Evolutionary conservation across 2,888 invertebrate species (phyloP), one percentile per base, ranked within the genome.

Genomic region (Altica lythri): DNA sequence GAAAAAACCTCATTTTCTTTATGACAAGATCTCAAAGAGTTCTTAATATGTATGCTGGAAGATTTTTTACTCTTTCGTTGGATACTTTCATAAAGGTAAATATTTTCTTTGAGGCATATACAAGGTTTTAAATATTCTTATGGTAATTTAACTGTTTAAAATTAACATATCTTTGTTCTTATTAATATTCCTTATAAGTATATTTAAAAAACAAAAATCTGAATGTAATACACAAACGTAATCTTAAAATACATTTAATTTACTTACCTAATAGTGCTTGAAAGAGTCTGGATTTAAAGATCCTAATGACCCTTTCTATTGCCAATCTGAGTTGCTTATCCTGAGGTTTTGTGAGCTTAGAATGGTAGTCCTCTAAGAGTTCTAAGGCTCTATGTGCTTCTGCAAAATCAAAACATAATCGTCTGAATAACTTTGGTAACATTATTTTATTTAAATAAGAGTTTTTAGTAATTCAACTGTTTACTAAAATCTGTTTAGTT

Each of bases 371-470:
- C 82, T 98, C 98, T 74, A 99, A 85, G 73, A 97, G 84, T 83
- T 98, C 98, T 75, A 99, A 83, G 63, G 98, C 98, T 78, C 96
- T 89, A 78, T 98, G 98, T 78, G 98, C 97, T 83, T 96, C 96
- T 93, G 86, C 45, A 75, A 75, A 45, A 80, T 81, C 69, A 35
- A 17, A 16, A 4, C n/a, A n/a, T n/a, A n/a, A n/a, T n/a, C n/a
- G n/a, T n/a, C n/a, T n/a, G n/a, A n/a, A n/a, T n/a, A n/a, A n/a
- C n/a, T n/a, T n/a, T n/a, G n/a, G n/a, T n/a, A n/a, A n/a, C n/a
- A n/a, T n/a, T n/a, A n/a, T n/a, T n/a, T n/a, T n/a, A n/a, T n/a
- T n/a, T n/a, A n/a, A n/a, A n/a, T n/a, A n/a, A n/a, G n/a, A n/a
- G n/a, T n/a, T n/a, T n/a, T n/a, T n/a, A n/a, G n/a, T n/a, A n/a